Percentiles rank a stretch among this genome's conserved stretches.
phyloP scores from a whole-genome alignment of 2,888 invertebrate genomes.

The Lepidochrysops patricia region DNA sequence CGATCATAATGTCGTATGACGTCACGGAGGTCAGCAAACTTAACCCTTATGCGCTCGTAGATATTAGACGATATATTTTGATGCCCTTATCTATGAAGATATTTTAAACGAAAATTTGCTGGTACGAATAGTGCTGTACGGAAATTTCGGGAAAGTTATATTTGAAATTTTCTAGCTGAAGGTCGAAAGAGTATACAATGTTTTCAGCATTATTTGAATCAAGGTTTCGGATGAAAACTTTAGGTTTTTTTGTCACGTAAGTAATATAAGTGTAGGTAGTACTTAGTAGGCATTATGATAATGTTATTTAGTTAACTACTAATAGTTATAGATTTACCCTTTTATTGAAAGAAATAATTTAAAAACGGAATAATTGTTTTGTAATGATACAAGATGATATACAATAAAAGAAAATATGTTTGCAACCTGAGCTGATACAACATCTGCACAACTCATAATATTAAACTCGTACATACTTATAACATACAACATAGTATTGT shows the following conservation, averaged over 20 bases:
- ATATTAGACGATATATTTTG: not conserved
- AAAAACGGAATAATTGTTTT: not conserved
- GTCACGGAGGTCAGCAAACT: not conserved
- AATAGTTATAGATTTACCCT: no score
- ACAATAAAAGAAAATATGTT: not conserved
- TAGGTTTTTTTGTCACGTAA: no score
- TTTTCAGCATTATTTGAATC: no score
- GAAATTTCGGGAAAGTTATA: not conserved
- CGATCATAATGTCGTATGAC: not conserved
- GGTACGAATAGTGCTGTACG: no score
- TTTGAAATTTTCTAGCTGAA: not conserved
- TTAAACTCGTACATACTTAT: not conserved
- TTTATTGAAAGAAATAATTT: no score
- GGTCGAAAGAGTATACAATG: no score
- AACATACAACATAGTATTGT: not conserved
- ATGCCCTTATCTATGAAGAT: not conserved
- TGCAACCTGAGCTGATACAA: not conserved
- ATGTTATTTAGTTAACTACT: no score
- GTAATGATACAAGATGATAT: not conserved
- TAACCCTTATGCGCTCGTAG: not conserved
- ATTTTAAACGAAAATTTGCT: not conserved
- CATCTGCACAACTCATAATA: not conserved
- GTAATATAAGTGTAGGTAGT: no score
- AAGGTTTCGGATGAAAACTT: no score
- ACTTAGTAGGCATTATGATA: no score